Conservation (phyloP, 1,140 invertebrate species). For the Caerostris extrusa region DNA sequence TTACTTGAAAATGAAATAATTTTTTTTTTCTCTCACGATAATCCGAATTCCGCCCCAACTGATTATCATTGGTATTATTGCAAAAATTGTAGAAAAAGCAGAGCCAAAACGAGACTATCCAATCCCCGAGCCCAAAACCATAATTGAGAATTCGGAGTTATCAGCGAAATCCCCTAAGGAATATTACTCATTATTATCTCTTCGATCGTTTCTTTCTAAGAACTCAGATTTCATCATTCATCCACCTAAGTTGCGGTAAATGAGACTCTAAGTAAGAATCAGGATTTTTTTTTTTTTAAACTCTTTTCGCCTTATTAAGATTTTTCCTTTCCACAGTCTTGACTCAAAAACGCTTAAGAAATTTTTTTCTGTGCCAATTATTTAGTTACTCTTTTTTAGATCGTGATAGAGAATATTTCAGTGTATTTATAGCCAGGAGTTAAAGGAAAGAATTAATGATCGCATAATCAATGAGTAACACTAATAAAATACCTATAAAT, state of each 20-base stretch:
- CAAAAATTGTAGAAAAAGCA: neutral
- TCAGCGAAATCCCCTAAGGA: slow-evolving; percentile 44
- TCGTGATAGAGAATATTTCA: neutral
- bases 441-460: slow-evolving; percentile 17
- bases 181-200: slow-evolving; percentile 51
- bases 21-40: neutral
- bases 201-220: slow-evolving; percentile 33
- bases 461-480: slow-evolving; percentile 10
- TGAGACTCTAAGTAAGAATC: slow-evolving; percentile 40
- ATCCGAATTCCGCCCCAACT: neutral
- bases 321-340: neutral
- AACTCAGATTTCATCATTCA: slow-evolving; percentile 16
- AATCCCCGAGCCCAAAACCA: slow-evolving; percentile 16
- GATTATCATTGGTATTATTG: slow-evolving; percentile 17
- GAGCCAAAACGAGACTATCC: neutral
- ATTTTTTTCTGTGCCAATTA: slow-evolving; percentile 12
- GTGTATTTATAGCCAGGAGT: neutral
- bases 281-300: neutral
- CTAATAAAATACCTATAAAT: slow-evolving; percentile 1
- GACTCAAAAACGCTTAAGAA: neutral
- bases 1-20: neutral
- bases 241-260: slow-evolving; percentile 42
- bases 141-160: slow-evolving; percentile 36
- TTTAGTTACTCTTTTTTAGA: neutral
- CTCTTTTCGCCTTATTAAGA: slow-evolving; percentile 1